Conservation (phyloP, 92 coral and sea anemone genomes). For the Pocillopora grandis region DNA sequence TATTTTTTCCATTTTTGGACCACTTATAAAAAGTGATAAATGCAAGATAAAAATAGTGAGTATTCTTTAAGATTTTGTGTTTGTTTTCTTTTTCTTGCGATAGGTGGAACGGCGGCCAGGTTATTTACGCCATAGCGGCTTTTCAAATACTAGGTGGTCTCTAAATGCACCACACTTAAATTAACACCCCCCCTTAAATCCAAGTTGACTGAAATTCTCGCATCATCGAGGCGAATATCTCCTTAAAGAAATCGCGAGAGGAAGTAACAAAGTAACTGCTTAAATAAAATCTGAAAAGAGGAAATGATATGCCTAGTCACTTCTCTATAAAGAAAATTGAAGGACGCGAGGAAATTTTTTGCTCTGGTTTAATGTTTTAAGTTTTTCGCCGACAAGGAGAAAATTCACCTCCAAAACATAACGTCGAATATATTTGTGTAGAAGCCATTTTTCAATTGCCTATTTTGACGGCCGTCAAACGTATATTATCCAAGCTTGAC, state of each 20-base stretch:
- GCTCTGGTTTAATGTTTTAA: not conserved
- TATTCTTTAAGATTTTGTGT: not conserved
- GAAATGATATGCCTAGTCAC: constrained; percentile 16
- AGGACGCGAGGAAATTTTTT: not conserved
- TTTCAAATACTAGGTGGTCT: constrained; percentile 17
- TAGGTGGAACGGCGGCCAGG: not conserved
- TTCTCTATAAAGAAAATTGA: not conserved
- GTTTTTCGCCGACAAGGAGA: not conserved
- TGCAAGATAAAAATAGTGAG: not conserved
- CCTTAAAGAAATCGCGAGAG: constrained; percentile 7
- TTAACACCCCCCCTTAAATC: constrained; percentile 15
- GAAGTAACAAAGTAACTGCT: constrained; percentile 19
- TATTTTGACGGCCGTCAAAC: constrained; percentile 8
- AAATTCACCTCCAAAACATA: not conserved
- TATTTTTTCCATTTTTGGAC: constrained; percentile 15
- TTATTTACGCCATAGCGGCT: constrained; percentile 31
- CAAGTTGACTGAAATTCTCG: not conserved
- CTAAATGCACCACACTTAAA: not conserved
- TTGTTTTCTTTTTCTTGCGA: not conserved
- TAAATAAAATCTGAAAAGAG: constrained; percentile 4
- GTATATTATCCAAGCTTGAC: constrained; percentile 2
- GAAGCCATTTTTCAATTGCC: constrained; percentile 1
- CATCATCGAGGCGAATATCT: not conserved
- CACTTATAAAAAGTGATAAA: not conserved
- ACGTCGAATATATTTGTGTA: constrained; percentile 2